Percentiles rank a stretch among this genome's conserved stretches.
Conservation (phyloP, 2,113 vertebrate species). For the Petrocephalus microphthalmus region DNA sequence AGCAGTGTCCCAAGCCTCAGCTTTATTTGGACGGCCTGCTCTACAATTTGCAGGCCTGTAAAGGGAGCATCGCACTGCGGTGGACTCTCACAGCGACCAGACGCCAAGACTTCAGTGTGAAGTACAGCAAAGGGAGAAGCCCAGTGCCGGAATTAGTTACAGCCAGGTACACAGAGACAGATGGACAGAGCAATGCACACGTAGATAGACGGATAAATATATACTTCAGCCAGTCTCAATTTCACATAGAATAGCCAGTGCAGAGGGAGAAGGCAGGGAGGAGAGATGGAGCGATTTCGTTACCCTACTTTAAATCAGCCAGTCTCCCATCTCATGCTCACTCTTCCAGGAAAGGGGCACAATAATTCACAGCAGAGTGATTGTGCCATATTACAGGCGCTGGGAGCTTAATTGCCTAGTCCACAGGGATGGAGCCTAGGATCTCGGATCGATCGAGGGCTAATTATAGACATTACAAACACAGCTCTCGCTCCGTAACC, state of each 20-base stretch:
- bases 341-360: constrained; percentile 7
- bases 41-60: background rate
- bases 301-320: constrained; percentile 6
- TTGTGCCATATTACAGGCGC: background rate
- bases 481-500: background rate
- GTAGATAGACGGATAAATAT: background rate
- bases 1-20: background rate
- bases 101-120: background rate
- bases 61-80: background rate
- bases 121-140: background rate
- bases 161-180: background rate
- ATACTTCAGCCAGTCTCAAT: background rate
- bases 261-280: background rate
- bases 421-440: background rate
- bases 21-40: background rate
- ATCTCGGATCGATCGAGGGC: background rate
- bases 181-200: background rate
- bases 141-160: background rate
- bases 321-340: constrained; percentile 1
- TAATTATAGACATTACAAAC: constrained; percentile 5
- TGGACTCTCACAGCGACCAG: background rate
- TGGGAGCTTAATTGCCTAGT: background rate
- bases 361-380: constrained; percentile 4
- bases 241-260: background rate
- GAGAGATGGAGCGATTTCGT: constrained; percentile 3